A percentile compares a stretch with the other conserved stretches of the same genome.
Evolutionary conservation across 2,113 vertebrate species (phyloP).

Genomic region (Indicator maculatus): DNA sequence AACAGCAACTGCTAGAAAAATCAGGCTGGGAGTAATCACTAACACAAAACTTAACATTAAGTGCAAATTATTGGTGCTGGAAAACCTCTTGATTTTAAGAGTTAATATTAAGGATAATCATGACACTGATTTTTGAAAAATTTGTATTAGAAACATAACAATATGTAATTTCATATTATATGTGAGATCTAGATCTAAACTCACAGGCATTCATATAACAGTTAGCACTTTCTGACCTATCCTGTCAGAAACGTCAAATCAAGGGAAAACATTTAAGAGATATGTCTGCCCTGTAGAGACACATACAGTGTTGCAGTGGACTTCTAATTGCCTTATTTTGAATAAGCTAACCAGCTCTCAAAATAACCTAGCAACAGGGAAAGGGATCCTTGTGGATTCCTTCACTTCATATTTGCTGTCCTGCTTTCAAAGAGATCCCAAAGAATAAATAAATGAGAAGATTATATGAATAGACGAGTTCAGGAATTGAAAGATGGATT

Average conservation of each 20-base stretch:
- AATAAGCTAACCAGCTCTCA: background rate
- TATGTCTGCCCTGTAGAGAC: background rate
- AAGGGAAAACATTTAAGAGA: background rate
- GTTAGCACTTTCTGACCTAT: background rate
- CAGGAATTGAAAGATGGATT: background rate
- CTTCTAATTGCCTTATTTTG: background rate
- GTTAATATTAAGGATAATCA: background rate
- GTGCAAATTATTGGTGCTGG: background rate
- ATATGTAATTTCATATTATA: background rate
- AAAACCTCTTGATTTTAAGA: background rate
- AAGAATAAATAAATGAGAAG: background rate
- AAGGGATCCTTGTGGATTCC: background rate
- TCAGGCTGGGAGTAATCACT: background rate
- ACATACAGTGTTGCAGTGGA: background rate
- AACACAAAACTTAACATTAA: background rate
- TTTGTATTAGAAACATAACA: background rate
- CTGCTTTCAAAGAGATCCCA: background rate
- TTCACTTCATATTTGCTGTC: background rate
- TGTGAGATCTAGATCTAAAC: background rate
- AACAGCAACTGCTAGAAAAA: background rate
- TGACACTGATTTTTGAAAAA: background rate
- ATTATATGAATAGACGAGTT: background rate
- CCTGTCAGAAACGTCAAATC: background rate
- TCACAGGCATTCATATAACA: background rate
- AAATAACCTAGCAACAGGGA: background rate